phyloP scores from a whole-genome alignment of 2,113 vertebrate species.

The Gavia stellata region DNA sequence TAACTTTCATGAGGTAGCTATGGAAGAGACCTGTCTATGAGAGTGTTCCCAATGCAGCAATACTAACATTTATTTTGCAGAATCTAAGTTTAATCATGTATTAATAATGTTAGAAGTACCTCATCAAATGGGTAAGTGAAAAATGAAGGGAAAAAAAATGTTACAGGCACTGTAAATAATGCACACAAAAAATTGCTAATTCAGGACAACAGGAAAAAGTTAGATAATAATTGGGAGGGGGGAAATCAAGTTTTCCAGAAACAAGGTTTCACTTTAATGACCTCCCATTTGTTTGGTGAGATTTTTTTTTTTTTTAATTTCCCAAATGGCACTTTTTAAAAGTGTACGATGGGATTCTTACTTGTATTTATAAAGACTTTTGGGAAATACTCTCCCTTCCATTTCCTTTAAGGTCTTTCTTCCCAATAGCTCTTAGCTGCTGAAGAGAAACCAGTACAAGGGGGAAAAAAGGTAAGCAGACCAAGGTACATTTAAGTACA shows the following conservation, averaged over 20 bases:
- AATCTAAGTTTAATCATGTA: not conserved
- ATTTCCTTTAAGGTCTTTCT: not conserved
- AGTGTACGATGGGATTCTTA: not conserved
- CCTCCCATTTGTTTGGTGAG: not conserved
- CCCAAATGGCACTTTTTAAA: not conserved
- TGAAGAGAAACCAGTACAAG: not conserved
- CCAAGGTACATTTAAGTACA: not conserved
- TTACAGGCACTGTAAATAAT: not conserved
- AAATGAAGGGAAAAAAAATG: not conserved
- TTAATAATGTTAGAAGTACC: not conserved
- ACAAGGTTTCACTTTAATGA: not conserved
- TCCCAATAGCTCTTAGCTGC: not conserved
- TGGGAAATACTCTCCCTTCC: not conserved
- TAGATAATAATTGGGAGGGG: not conserved
- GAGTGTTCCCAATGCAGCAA: not conserved
- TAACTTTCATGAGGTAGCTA: not conserved
- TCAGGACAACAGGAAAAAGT: not conserved
- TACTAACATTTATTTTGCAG: not conserved
- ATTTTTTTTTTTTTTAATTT: not conserved
- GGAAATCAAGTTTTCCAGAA: not conserved
- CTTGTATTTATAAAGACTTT: not conserved
- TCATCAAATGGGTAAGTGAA: not conserved
- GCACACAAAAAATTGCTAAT: not conserved
- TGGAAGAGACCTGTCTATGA: not conserved
- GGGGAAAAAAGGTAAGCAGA: not conserved